Conservation (phyloP, 2,797 vertebrate genomes). For the Poecilia velifera region DNA sequence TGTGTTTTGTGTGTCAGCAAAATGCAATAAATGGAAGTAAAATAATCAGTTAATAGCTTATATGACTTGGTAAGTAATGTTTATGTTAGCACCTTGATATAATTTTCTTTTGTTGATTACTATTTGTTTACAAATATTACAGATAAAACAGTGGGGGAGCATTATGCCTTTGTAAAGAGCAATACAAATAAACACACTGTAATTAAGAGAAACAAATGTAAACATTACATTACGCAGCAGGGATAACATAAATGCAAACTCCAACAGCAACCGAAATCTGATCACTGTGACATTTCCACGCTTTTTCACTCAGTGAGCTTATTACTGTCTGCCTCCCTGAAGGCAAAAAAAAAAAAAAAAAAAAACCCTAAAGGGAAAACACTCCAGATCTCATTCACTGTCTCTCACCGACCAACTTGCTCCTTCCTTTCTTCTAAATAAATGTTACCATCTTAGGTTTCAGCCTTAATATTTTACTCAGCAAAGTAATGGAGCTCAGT, state of each 20-base stretch:
- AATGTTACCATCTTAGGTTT: conserved; percentile 43
- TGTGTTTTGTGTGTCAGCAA: background rate
- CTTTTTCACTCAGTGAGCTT: conserved; percentile 37
- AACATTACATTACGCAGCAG: background rate
- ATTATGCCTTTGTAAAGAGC: background rate
- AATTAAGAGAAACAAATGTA: conserved; percentile 2
- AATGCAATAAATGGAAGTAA: background rate
- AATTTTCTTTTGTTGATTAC: background rate
- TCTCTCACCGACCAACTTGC: conserved; percentile 7
- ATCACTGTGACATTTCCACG: conserved; percentile 51
- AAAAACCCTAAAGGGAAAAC: conserved; percentile 26
- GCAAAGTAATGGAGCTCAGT: conserved; percentile 25
- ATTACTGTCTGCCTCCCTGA: conserved; percentile 26
- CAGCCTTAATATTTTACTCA: conserved; percentile 30
- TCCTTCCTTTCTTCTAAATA: conserved; percentile 16
- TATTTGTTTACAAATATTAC: background rate
- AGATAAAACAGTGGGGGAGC: background rate
- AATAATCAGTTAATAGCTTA: background rate
- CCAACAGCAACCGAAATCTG: conserved; percentile 10
- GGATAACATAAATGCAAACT: background rate
- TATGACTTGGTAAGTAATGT: background rate
- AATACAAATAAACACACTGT: background rate
- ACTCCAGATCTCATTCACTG: conserved; percentile 27
- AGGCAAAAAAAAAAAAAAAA: conserved; percentile 6
- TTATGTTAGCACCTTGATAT: background rate